A percentile compares a stretch with the other conserved stretches of the same genome.
These are phyloP conservation scores for Nineta flava DNA, from an alignment of 2,888 invertebrate species.

Conservation along the genomic window DNA sequence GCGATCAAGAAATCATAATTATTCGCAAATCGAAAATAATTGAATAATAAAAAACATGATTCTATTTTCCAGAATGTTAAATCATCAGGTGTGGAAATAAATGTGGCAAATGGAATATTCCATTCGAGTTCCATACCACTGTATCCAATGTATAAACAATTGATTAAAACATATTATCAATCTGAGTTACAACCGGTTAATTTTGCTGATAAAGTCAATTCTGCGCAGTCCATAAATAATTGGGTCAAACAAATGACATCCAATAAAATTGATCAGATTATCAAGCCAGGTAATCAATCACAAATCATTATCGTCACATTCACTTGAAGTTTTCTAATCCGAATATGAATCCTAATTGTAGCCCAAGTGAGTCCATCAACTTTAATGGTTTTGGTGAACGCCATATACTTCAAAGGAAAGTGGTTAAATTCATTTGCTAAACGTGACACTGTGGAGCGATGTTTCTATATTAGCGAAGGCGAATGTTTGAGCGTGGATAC, in stretches of 20 bases:
- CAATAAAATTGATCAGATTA: slow-evolving; percentile 35
- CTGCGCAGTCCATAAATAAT: slow-evolving; percentile 35
- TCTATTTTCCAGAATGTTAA: too few relatives aligned
- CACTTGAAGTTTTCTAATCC: slow-evolving; percentile 3
- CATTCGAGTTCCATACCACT: slow-evolving; percentile 28
- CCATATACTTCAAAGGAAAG: slow-evolving; percentile 61
- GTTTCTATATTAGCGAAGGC: slow-evolving; percentile 44
- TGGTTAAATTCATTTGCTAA: slow-evolving; percentile 54
- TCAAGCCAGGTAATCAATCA: slow-evolving; percentile 27
- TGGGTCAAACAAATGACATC: slow-evolving; percentile 42
- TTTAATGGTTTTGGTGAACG: slow-evolving; percentile 55
- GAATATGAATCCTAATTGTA: slow-evolving; percentile 1
- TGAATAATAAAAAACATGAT: too few relatives aligned
- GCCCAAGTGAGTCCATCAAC: slow-evolving; percentile 31
- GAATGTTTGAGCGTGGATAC: slow-evolving; percentile 44
- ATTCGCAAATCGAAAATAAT: too few relatives aligned
- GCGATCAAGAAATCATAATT: too few relatives aligned
- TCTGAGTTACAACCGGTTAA: slow-evolving; percentile 33
- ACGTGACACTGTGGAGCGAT: slow-evolving; percentile 31
- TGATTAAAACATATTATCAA: slow-evolving; percentile 31
- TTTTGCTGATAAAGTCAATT: slow-evolving; percentile 28
- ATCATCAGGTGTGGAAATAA: slow-evolving; percentile 15
- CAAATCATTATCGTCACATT: too few relatives aligned
- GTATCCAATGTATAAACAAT: slow-evolving; percentile 28
- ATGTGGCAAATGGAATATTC: slow-evolving; percentile 35